Conservation (phyloP, 2,888 invertebrate species). For the Volucella zonaria region DNA sequence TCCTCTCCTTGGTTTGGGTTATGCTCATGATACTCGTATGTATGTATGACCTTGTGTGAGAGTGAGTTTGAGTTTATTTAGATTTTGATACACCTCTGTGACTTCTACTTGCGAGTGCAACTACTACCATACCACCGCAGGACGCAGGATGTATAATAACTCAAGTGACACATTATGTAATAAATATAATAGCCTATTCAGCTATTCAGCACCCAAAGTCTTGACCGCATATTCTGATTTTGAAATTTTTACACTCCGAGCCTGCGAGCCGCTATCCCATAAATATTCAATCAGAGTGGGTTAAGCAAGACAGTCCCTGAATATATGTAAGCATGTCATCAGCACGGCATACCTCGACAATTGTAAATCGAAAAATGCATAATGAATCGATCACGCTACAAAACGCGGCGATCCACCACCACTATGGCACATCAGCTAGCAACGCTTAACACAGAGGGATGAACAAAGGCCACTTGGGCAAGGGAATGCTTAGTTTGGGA, state of each 20-base stretch:
- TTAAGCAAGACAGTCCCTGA: slow-evolving; percentile 45
- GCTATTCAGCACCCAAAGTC: slow-evolving; percentile 24
- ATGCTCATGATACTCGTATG: background rate
- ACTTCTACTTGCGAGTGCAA: too few relatives aligned
- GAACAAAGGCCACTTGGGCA: slow-evolving; percentile 29
- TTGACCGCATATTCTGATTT: slow-evolving; percentile 63
- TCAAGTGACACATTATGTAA: too few relatives aligned
- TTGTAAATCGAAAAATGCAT: slow-evolving; percentile 68
- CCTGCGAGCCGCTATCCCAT: slow-evolving; percentile 24
- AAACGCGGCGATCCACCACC: slow-evolving; percentile 23
- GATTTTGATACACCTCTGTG: too few relatives aligned
- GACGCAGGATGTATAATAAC: slow-evolving; percentile 8
- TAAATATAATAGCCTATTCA: background rate
- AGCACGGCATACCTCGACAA: slow-evolving; percentile 38
- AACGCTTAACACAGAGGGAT: background rate
- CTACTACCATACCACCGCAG: slow-evolving; percentile 3
- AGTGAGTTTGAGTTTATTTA: too few relatives aligned
- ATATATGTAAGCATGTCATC: slow-evolving; percentile 48
- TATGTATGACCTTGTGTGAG: too few relatives aligned
- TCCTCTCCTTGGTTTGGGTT: background rate
- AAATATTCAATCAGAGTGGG: slow-evolving; percentile 66
- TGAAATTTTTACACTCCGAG: slow-evolving; percentile 35
- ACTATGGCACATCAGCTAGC: background rate
- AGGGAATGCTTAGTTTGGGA: slow-evolving; percentile 52
- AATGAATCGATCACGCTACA: slow-evolving; percentile 64